These are phyloP conservation scores for Malachius bipustulatus DNA, from an alignment of 2,888 invertebrate genomes.

Conservation along the genomic window DNA sequence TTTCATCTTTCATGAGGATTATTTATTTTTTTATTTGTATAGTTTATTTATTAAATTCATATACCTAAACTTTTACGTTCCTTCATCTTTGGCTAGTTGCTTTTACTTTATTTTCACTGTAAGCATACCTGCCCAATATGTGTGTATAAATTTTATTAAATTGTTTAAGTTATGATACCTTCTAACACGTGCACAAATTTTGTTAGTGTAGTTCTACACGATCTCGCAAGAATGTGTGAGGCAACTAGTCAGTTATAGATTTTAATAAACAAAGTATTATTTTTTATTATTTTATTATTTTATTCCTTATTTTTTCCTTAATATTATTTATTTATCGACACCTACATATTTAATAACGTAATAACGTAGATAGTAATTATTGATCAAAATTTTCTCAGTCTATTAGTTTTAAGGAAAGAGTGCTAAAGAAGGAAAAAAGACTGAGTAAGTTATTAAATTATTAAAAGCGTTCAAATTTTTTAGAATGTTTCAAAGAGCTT, in stretches of 20 bases:
- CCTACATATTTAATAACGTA: no score
- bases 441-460: no score
- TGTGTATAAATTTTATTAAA: constrained; percentile 20
- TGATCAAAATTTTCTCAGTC: no score
- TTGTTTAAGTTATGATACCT: constrained; percentile 23
- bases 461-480: no score
- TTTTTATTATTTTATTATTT: constrained; percentile 28
- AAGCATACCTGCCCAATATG: constrained; percentile 26
- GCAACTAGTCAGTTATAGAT: constrained; percentile 38
- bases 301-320: constrained; percentile 21
- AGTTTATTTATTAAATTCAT: constrained; percentile 8
- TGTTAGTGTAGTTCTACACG: constrained; percentile 34
- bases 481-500: no score
- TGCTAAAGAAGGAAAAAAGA: no score
- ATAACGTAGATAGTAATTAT: no score
- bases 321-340: no score
- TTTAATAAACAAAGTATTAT: constrained; percentile 30
- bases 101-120: constrained; percentile 16
- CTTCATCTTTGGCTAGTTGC: constrained; percentile 24
- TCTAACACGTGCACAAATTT: constrained; percentile 29
- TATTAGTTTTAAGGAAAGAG: no score
- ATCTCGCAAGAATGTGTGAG: constrained; percentile 37
- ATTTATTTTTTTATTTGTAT: constrained; percentile 9
- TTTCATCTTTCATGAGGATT: no score
- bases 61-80: not conserved